Base-by-base conservation (phyloP, 2,888 invertebrate species). In the Lomographa bimaculata region DNA sequence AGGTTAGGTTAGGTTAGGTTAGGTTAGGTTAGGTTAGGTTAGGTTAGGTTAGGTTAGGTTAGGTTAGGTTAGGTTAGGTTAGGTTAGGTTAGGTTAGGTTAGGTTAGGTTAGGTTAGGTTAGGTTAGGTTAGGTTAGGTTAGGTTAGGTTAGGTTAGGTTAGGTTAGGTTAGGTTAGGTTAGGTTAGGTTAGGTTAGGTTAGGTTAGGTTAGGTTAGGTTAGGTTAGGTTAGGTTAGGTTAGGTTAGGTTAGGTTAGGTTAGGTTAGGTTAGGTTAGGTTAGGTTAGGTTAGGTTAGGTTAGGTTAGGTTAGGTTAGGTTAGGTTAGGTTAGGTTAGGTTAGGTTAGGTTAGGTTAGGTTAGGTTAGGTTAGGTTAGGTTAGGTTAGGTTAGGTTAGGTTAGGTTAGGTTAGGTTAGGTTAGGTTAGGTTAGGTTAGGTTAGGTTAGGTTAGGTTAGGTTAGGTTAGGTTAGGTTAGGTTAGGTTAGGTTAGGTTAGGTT, bases 391-490 rank as follows among this genome's bases (percentile, higher is more conserved):
- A 41, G 41, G 41, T 41, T 41, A 41, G 41, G 41, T 41, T 41
- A 41, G 41, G 41, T 44, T 41, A 41, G 40, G 40, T 41, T 41
- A 41, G 40, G 40, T 41, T 43, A 43, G 42, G 42, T 43, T 43
- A 43, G 45, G 45, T 45, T 45, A 45, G 45, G 45, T 45, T 45
- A 48, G 48, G 44, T 44, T 40, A 46, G 46, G 46, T 42, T 42
- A 42, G 42, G 46, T 42, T 42, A 42, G 46, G 42, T 42, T 46
- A 42, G 39, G 47, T 39, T 39, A 42, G 40, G 47, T 43, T 48
- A n/a, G n/a, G n/a, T n/a, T n/a, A n/a, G n/a, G n/a, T n/a, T n/a
- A n/a, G n/a, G n/a, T n/a, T n/a, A n/a, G n/a, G n/a, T n/a, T n/a
- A n/a, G n/a, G n/a, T n/a, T n/a, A n/a, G n/a, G n/a, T n/a, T n/a